Base-by-base conservation (phyloP, 2,797 vertebrate genomes). In the Sphenodon punctatus region DNA sequence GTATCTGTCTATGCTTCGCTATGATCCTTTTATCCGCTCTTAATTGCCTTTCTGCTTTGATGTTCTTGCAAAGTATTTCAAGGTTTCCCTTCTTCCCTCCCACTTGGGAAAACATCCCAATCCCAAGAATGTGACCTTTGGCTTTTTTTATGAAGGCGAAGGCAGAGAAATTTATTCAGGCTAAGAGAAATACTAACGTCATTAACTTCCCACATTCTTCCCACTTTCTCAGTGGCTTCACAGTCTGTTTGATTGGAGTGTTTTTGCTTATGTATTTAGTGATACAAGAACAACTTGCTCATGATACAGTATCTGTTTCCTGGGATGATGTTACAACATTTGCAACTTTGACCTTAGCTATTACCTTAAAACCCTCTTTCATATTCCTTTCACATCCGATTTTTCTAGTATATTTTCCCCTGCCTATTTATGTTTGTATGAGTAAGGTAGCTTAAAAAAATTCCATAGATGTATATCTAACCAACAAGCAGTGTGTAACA, bases 101-200 rank as follows among this genome's bases (percentile, higher is more conserved):
- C 86, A 88, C 87, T 91, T 89, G 89, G 88, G 91, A 93, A 91
- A 89, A 85, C 84, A 87, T 85, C 68, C 83, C 84, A 90, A 65
- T 92, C 76, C 85, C 89, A 72, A 80, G 82, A 91, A 89, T 84
- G 20, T 79, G 90, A 94, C 90, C 88, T 93, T 93, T 91, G 90
- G 67, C 86, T 90, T 93, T 68, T 90, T 89, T 88, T 78, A 79
- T 76, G 86, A 91, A 87, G 89, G 89, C 78, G 85, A 91, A 92
- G 87, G 89, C 69, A 89, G 89, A 87, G 80, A n/a, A 92, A 94
- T 93, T 91, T 93, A 93, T 93, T 92, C 92, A 93, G 78, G 92
- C 91, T 91, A 81, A 89, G 80, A 87, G 92, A 92, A 85, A 93
- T 90, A 80, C 56, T 67, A 86, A 88, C 42, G 80, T 89, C 90